A percentile compares a stretch with the other conserved stretches of the same genome.
phyloP scores from a whole-genome alignment of 2,797 vertebrate species.

The Microhierax caerulescens region DNA sequence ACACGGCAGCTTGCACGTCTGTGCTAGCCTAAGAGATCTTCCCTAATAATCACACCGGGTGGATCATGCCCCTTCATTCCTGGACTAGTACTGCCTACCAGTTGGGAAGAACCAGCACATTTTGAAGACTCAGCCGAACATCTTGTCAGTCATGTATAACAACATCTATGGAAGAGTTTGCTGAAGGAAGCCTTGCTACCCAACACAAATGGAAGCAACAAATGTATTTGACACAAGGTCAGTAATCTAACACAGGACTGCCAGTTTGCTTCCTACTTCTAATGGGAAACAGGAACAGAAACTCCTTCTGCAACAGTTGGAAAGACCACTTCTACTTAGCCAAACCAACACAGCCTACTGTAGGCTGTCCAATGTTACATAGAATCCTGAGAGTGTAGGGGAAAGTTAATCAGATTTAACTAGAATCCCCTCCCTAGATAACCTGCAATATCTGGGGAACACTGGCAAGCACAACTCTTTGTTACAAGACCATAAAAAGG shows the following conservation, averaged over 20 bases:
- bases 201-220: not conserved
- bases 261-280: not conserved
- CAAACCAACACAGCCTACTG: not conserved
- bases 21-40: not conserved
- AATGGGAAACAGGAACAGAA: constrained; percentile 46
- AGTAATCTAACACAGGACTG: not conserved
- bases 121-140: not conserved
- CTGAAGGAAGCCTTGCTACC: not conserved
- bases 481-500: not conserved
- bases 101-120: not conserved
- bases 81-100: not conserved
- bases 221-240: not conserved
- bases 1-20: too few relatives aligned
- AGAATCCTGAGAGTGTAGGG: accelerated
- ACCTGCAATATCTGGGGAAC: not conserved
- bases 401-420: not conserved
- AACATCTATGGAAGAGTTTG: not conserved
- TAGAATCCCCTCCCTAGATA: not conserved
- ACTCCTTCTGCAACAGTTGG: not conserved
- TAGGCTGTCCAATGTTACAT: not conserved
- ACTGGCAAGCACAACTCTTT: not conserved
- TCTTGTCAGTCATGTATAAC: accelerated
- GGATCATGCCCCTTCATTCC: not conserved
- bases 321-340: not conserved
- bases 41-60: not conserved